Conservation (phyloP, 1,140 invertebrate genomes). For the Brachionus rotundiformis region DNA sequence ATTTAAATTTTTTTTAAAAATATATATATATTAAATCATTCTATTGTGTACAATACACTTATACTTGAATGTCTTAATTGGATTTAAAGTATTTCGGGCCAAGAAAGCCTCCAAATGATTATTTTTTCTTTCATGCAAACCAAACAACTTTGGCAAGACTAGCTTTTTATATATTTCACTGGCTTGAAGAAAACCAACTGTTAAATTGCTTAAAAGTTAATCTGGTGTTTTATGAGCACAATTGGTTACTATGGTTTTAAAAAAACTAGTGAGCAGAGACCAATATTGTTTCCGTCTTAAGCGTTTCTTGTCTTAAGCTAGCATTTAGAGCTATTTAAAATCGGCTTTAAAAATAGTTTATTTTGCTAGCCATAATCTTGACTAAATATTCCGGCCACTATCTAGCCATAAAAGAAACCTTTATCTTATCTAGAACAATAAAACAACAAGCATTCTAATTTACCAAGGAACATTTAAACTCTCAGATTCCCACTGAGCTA, state of each 20-base stretch:
- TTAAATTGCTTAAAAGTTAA: background rate
- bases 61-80: background rate
- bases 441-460: background rate
- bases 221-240: background rate
- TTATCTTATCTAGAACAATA: background rate
- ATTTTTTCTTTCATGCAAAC: background rate
- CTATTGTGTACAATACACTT: no score
- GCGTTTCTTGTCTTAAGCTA: background rate
- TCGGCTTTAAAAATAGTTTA: background rate
- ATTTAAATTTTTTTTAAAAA: no score
- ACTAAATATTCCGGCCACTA: background rate
- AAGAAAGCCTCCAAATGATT: background rate
- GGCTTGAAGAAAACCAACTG: background rate
- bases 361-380: background rate
- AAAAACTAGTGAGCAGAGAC: background rate
- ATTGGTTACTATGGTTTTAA: background rate
- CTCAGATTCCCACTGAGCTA: background rate
- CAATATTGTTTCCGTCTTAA: slow-evolving; percentile 8
- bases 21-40: no score
- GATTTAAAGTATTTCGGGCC: background rate
- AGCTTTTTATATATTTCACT: background rate
- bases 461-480: background rate
- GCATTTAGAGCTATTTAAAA: background rate
- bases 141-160: no score
- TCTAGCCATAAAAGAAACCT: background rate